Evolutionary conservation across 1,140 invertebrate genomes (phyloP).

Genomic region (Neodiprion fabricii): DNA sequence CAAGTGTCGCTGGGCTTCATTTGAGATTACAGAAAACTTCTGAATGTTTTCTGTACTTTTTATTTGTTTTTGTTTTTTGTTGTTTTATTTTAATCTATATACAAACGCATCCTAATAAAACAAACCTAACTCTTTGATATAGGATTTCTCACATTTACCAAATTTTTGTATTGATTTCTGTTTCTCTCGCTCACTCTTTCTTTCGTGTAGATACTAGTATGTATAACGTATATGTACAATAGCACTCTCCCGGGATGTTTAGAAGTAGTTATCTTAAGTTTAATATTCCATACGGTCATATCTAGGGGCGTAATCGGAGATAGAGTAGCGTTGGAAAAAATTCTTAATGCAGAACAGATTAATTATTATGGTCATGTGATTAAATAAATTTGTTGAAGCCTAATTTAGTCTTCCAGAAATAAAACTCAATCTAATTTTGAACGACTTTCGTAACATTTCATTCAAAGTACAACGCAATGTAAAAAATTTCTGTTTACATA

Average conservation of each 20-base stretch:
- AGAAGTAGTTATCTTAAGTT: not conserved
- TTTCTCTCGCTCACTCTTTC: not conserved
- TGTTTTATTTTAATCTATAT: not conserved
- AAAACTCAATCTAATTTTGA: not conserved
- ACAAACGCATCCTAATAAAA: not conserved
- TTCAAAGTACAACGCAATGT: no score
- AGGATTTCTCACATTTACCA: not conserved
- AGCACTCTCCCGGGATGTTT: slow-evolving; percentile 2
- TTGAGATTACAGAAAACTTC: not conserved
- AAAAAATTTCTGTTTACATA: no score
- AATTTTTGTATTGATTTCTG: not conserved
- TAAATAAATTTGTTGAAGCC: not conserved
- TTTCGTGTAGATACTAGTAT: not conserved
- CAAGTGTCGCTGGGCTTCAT: not conserved
- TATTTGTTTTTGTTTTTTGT: not conserved
- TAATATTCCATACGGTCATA: not conserved
- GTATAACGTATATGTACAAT: slow-evolving; percentile 3
- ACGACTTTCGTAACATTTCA: no score
- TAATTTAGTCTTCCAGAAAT: no score
- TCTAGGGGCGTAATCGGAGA: not conserved
- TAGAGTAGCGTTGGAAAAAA: not conserved
- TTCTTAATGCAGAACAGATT: not conserved
- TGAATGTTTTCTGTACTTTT: not conserved
- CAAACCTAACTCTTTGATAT: not conserved
- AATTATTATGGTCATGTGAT: not conserved